Base-by-base conservation (phyloP, 2,888 invertebrate species). In the Coelopa pilipes region DNA sequence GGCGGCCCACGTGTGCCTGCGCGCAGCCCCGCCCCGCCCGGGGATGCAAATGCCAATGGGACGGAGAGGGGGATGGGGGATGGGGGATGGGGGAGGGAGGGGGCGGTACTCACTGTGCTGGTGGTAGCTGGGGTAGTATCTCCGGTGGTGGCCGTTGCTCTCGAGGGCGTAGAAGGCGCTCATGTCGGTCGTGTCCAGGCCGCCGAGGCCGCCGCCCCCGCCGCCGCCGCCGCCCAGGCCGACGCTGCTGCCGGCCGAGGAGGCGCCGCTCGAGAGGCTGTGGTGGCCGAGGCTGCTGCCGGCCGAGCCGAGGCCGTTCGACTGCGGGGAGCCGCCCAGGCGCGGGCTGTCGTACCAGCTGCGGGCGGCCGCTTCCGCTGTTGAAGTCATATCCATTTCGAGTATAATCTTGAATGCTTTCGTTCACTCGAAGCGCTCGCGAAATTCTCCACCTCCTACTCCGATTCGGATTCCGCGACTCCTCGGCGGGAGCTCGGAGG, bases 371-470 rank as follows among this genome's bases (percentile, higher is more conserved):
- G 87, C 86, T 84, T 88, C 88, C 81, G 88, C 88, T 82, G 88
- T 87, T 81, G 88, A 87, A 81, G 88, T 87, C 88, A 88, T 88
- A 87, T 88, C 88, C 88, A 88, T 88, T 84, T 87, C 87, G 84
- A 86, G 86, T 84, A 86, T 86, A 87, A 86, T 87, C 84, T 87
- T 86, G 87, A 86, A 82, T 79, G 82, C 77, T 85, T 85, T 87
- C 82, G 75, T 74, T 75, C 76, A 80, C 34, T 34, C 80, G 10
- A 70, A 71, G 63, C 72, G 65, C 74, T 75, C 78, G 81, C 76
- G 79, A 76, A 78, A 78, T 46, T 74, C 46, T 13, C 19, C 12
- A 13, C 4, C 24, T 21, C 17, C 34, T 9, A n/a, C 17, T 10
- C 7, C 34, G 34, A 34, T 7, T n/a, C n/a, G n/a, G n/a, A n/a